Percentiles rank a stretch among this genome's conserved stretches.
phyloP scores from a whole-genome alignment of 2,113 vertebrate genomes.

The Genyomyrus donnyi region DNA sequence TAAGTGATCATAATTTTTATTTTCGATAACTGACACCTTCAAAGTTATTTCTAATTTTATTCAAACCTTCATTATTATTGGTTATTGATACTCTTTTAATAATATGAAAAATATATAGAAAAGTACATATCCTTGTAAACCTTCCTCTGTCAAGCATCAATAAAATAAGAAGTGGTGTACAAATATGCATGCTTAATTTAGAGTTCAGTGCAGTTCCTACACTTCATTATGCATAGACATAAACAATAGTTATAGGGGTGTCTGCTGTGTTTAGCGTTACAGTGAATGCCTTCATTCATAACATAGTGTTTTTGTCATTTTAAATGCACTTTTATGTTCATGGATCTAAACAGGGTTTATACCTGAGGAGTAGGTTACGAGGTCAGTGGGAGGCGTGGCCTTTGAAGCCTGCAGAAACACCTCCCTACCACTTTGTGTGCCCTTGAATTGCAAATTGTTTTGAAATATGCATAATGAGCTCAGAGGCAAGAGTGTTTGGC shows the following conservation, averaged over 20 bases:
- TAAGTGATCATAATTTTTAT: background rate
- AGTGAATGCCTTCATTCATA: background rate
- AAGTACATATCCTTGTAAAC: background rate
- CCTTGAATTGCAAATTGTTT: conserved; percentile 85
- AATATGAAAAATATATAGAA: background rate
- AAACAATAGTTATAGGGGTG: background rate
- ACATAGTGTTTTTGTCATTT: background rate
- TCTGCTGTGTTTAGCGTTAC: background rate
- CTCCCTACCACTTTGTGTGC: conserved; percentile 65
- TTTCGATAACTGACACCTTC: background rate
- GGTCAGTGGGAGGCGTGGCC: conserved; percentile 66
- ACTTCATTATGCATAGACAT: background rate
- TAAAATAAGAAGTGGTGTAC: background rate
- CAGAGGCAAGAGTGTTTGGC: conserved; percentile 70
- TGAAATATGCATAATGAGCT: conserved; percentile 86
- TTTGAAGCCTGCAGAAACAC: conserved; percentile 54
- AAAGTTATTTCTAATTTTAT: background rate
- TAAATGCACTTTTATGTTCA: conserved; percentile 49
- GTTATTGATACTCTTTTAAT: background rate
- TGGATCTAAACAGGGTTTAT: conserved; percentile 54
- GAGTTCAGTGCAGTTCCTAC: background rate
- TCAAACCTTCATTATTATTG: background rate
- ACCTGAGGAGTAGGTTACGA: conserved; percentile 55
- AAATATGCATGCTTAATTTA: background rate
- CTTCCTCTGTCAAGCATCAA: background rate